These are phyloP conservation scores for Temnothorax unifasciatus DNA, from an alignment of 2,888 invertebrate genomes.

Conservation along the genomic window DNA sequence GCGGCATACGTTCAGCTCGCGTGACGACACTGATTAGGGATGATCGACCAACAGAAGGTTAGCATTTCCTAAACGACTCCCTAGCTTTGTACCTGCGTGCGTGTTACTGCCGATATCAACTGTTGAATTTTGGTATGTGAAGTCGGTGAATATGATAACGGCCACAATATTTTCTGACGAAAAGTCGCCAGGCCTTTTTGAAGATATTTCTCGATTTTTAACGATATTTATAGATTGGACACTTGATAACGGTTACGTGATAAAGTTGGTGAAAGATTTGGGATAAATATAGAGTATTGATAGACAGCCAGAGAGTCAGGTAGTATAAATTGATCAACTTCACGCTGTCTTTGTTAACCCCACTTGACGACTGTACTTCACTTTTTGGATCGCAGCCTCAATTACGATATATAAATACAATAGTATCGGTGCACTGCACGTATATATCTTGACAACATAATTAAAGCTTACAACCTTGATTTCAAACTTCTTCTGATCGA, in stretches of 20 bases:
- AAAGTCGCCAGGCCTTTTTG: background rate
- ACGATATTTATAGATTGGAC: background rate
- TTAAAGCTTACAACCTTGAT: slow-evolving; percentile 11
- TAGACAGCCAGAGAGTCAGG: background rate
- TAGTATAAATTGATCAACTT: slow-evolving; percentile 9
- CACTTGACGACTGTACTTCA: background rate
- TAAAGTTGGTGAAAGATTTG: background rate
- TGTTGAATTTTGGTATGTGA: slow-evolving; percentile 37
- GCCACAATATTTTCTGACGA: background rate
- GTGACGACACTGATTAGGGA: slow-evolving; percentile 80
- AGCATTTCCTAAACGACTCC: slow-evolving; percentile 56
- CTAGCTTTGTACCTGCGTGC: slow-evolving; percentile 4
- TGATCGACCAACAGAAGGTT: slow-evolving; percentile 68
- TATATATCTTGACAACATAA: background rate
- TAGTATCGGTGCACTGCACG: background rate
- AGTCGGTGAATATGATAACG: slow-evolving; percentile 23
- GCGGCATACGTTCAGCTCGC: slow-evolving; percentile 73
- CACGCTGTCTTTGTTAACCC: background rate
- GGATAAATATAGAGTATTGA: background rate
- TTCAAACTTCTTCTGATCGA: background rate
- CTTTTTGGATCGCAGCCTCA: slow-evolving; percentile 1
- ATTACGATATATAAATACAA: background rate
- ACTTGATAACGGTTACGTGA: background rate
- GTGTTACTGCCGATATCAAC: slow-evolving; percentile 30
- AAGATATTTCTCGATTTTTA: background rate